These are phyloP conservation scores for Micronycteris hirsuta DNA, from an alignment of 2,113 vertebrate genomes.

Conservation along the genomic window DNA sequence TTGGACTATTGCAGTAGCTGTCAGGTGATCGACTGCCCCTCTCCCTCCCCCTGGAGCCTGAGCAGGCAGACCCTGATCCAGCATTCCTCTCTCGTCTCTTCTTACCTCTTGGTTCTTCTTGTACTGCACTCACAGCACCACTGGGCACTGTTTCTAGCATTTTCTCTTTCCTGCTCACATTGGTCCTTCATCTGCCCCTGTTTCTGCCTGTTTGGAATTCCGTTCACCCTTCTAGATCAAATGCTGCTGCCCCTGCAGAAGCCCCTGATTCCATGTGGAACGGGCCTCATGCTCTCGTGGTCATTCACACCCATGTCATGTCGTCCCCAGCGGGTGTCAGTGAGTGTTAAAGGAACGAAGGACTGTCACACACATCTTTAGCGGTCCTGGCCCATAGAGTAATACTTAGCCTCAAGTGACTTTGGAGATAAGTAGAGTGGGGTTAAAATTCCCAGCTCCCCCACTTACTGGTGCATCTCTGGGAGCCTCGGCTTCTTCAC, in stretches of 20 bases:
- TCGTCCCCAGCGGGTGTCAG: neutral
- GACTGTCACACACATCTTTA: neutral
- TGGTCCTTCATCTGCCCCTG: neutral
- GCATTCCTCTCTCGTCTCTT: neutral
- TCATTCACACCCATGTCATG: neutral
- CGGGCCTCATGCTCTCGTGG: neutral
- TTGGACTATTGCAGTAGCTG: neutral
- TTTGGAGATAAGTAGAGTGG: neutral
- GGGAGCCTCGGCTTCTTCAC: neutral
- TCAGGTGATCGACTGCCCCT: neutral
- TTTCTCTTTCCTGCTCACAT: neutral
- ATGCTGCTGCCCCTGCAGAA: neutral
- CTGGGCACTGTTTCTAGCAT: neutral
- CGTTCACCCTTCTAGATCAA: neutral
- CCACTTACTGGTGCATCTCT: neutral
- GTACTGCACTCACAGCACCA: neutral
- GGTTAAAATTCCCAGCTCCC: neutral
- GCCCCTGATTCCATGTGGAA: neutral
- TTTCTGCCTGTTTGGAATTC: neutral
- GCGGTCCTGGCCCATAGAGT: neutral
- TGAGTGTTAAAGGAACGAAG: neutral
- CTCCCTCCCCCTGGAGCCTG: neutral
- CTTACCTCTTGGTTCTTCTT: neutral
- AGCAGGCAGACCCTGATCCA: too few species aligned
- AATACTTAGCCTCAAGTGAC: neutral